Percentiles rank a stretch among this genome's conserved stretches.
These are phyloP conservation scores for Gastracanthus pulcherrimus DNA, from an alignment of 2,888 invertebrate species.

Conservation along the genomic window DNA sequence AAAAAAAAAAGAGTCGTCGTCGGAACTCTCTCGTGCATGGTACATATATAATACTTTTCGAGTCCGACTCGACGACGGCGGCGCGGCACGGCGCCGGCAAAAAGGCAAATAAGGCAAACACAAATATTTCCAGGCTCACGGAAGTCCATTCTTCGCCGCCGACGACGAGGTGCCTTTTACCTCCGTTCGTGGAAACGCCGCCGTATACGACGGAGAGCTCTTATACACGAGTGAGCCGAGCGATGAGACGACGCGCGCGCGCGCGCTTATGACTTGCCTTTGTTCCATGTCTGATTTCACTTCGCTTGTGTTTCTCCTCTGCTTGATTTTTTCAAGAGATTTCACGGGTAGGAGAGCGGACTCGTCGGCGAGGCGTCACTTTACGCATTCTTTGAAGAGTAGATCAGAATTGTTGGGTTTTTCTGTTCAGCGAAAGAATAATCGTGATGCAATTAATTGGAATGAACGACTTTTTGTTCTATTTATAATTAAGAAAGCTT, in stretches of 20 bases:
- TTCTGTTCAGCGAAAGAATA: background rate
- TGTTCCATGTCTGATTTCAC: constrained; percentile 52
- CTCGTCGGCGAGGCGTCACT: too few relatives aligned
- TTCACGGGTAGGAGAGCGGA: background rate
- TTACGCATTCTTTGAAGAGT: background rate
- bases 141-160: constrained; percentile 52
- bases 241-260: constrained; percentile 42
- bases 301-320: constrained; percentile 16
- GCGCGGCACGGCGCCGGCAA: constrained; percentile 5
- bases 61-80: background rate
- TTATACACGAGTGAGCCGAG: constrained; percentile 13
- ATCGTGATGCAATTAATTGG: background rate
- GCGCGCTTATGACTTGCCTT: constrained; percentile 56
- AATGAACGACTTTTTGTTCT: too few relatives aligned
- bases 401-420: background rate
- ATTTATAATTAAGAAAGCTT: too few relatives aligned
- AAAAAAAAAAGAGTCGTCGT: background rate
- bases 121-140: constrained; percentile 53
- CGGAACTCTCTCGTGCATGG: too few relatives aligned
- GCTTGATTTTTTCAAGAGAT: background rate
- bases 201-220: background rate
- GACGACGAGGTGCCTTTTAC: constrained; percentile 24
- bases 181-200: constrained; percentile 45
- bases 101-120: constrained; percentile 39
- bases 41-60: background rate